Evolutionary conservation across 1,140 invertebrate genomes (phyloP).

Genomic region (Trinorchestia longiramus): DNA sequence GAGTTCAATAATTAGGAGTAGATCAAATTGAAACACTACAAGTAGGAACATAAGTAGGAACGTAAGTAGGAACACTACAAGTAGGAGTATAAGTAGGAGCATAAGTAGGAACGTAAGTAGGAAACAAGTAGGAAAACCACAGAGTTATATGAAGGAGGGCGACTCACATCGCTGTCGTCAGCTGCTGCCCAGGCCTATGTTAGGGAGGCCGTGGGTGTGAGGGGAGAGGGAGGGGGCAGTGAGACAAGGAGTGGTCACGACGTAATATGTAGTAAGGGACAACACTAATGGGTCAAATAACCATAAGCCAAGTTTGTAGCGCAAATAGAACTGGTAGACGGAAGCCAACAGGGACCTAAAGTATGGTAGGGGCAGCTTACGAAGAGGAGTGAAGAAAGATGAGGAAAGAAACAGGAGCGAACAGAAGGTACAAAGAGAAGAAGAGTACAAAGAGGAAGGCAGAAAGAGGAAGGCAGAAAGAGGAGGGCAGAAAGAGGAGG

Average conservation of each 20-base stretch:
- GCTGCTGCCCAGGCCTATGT: constrained; percentile 32
- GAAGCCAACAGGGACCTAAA: not conserved
- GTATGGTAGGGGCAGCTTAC: too few relatives aligned
- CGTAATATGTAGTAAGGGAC: not conserved
- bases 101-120: not conserved
- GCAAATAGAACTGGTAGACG: not conserved
- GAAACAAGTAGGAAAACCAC: not conserved
- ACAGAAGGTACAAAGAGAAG: too few relatives aligned
- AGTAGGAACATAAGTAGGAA: too few relatives aligned
- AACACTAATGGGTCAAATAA: not conserved
- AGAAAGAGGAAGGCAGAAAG: too few relatives aligned
- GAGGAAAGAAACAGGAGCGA: too few relatives aligned
- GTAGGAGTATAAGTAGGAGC: too few relatives aligned
- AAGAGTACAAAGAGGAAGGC: too few relatives aligned
- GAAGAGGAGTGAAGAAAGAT: too few relatives aligned
- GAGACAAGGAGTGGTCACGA: not conserved
- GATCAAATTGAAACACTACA: too few relatives aligned
- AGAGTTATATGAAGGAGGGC: not conserved
- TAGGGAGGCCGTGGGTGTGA: constrained; percentile 12
- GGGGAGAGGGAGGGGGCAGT: not conserved
- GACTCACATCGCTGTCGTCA: constrained; percentile 37
- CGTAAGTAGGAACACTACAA: too few relatives aligned
- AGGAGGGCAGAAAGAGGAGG: too few relatives aligned
- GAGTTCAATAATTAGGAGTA: too few relatives aligned
- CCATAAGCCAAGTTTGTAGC: not conserved